Conservation (phyloP, 2,888 invertebrate genomes). For the Magallana nippona region DNA sequence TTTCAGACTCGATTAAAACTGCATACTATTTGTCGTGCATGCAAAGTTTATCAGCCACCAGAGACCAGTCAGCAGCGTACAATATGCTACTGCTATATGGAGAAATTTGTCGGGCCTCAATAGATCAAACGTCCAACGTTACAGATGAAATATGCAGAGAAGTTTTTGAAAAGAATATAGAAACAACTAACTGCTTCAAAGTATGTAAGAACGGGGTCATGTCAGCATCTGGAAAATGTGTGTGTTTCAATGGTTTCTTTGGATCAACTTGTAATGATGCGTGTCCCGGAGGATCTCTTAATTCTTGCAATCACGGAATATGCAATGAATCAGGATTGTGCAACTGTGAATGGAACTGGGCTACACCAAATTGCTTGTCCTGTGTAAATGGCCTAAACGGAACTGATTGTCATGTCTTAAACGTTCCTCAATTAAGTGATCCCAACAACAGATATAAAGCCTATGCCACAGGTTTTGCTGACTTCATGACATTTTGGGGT, state of each 20-base stretch:
- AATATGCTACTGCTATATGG: conserved; percentile 55
- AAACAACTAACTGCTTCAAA: conserved; percentile 54
- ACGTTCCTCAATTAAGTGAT: conserved; percentile 44
- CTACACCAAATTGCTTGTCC: conserved; percentile 52
- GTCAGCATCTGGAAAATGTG: conserved; percentile 53
- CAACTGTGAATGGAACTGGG: conserved; percentile 67
- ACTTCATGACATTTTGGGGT: conserved; percentile 62
- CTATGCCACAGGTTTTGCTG: conserved; percentile 60
- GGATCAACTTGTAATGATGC: conserved; percentile 55
- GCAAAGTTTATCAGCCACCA: conserved; percentile 50
- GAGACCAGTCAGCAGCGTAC: conserved; percentile 48
- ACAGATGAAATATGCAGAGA: conserved; percentile 43
- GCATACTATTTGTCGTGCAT: conserved; percentile 49
- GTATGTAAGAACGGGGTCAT: conserved; percentile 59
- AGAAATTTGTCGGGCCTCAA: conserved; percentile 53
- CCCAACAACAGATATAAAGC: conserved; percentile 53
- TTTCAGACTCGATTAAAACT: conserved; percentile 42
- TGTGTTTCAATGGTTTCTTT: conserved; percentile 62
- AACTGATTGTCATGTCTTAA: conserved; percentile 61
- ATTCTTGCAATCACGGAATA: conserved; percentile 65
- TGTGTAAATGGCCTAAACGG: conserved; percentile 59
- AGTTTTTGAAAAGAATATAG: conserved; percentile 43
- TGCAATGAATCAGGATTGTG: conserved; percentile 62
- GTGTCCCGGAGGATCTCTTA: conserved; percentile 65
- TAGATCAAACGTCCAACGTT: conserved; percentile 43